phyloP scores from a whole-genome alignment of 2,113 vertebrate genomes.

The Gobiocypris rarus region DNA sequence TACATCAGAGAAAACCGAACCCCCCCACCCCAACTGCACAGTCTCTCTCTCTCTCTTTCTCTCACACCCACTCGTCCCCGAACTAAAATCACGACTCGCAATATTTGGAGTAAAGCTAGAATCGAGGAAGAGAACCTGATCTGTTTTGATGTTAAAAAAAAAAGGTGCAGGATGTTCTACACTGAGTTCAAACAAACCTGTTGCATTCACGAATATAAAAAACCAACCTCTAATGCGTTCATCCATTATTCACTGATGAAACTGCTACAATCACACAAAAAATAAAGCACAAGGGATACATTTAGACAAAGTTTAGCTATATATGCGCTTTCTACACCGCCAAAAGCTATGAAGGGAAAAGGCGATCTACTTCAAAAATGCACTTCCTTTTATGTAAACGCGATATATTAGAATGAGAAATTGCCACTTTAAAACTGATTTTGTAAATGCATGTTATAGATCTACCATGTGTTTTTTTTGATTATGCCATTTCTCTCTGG shows the following conservation, averaged over 20 bases:
- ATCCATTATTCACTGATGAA: constrained; percentile 8
- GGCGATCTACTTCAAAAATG: neutral
- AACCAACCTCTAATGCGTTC: constrained; percentile 2
- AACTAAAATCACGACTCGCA: constrained; percentile 22
- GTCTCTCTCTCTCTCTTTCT: neutral
- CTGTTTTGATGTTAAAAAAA: neutral
- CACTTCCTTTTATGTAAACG: neutral
- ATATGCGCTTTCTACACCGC: neutral
- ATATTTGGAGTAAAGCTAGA: constrained; percentile 27
- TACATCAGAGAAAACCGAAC: constrained; percentile 42
- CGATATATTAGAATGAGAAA: too few relatives aligned
- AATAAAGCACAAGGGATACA: neutral
- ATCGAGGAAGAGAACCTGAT: neutral
- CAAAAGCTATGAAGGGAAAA: neutral
- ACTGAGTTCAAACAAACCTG: neutral
- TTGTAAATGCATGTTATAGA: neutral
- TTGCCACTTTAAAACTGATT: neutral
- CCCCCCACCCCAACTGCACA: neutral
- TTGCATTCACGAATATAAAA: constrained; percentile 1
- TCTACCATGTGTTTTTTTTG: too few relatives aligned
- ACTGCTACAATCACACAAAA: neutral
- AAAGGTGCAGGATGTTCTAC: neutral
- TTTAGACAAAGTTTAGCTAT: neutral
- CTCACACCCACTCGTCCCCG: constrained; percentile 24
- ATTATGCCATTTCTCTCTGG: too few relatives aligned